Evolutionary conservation across 2,113 vertebrate genomes (phyloP), one percentile per base, ranked within the genome.

Genomic region (Daboia siamensis): DNA sequence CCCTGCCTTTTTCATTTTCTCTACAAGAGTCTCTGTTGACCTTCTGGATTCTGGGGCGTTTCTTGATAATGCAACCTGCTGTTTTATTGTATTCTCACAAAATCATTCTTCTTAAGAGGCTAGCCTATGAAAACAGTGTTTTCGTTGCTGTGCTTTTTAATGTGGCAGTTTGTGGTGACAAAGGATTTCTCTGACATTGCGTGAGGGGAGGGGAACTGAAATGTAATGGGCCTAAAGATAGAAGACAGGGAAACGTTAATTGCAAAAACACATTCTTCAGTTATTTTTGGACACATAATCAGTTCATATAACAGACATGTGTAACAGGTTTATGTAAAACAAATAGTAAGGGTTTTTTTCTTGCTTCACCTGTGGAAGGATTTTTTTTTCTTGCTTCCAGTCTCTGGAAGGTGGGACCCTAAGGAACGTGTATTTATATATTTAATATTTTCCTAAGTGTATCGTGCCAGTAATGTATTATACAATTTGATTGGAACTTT

Each of bases 21-120:
- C 88, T 51, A 33, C 39, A 86, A 48, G 29, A 48, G 88, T 51
- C 74, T 90, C 91, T 92, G 57, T 92, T 91, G 90, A 74, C 57
- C 20, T 48, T 86, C 56, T 64, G 57, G 80, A 85, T n/a, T 69
- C 23, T 86, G 39, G 86, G 80, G 55, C 86, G 59, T 87, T 91
- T 86, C 88, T 51, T 86, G 46, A 7, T 57, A 86, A 48, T 61
- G 48, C 13, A 29, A 54, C 33, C 55, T 59, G 13, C 88, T 90
- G 55, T n/a, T 92, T 86, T 90, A 88, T 89, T 51, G 44, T 26
- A 52, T 59, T 12, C 12, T 52, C 86, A 48, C 74, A 39, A 59
- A 89, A 59, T 1, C 9, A 33, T 89, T 56, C 9, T 44, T 61
- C 15, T n/a, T 54, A 54, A 33, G 46, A 89, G 26, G 91, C 87